Evolutionary conservation across 1,140 invertebrate genomes (phyloP).

Genomic region (Drosophila takahashii): DNA sequence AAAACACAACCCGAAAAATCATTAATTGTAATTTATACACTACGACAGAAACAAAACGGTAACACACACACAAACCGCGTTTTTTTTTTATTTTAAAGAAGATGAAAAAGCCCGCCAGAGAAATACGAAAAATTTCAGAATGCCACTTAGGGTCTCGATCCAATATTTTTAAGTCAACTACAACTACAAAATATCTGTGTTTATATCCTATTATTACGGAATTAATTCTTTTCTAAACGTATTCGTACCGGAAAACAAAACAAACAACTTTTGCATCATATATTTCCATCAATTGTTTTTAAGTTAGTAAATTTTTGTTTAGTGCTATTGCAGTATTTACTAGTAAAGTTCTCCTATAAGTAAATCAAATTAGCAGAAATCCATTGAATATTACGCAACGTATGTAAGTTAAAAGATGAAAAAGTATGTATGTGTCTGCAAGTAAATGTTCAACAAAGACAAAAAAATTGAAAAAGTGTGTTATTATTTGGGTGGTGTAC

Average conservation of each 20-base stretch:
- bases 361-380: slow-evolving; percentile 51
- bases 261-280: slow-evolving; percentile 60
- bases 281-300: slow-evolving; percentile 68
- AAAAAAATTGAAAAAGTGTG: background rate
- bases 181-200: slow-evolving; percentile 32
- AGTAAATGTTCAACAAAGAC: slow-evolving; percentile 41
- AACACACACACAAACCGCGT: slow-evolving; percentile 9
- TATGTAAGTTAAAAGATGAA: slow-evolving; percentile 5
- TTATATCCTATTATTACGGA: slow-evolving; percentile 30
- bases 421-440: slow-evolving; percentile 21
- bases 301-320: slow-evolving; percentile 73
- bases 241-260: slow-evolving; percentile 19
- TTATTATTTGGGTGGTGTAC: slow-evolving; percentile 1
- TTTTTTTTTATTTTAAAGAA: background rate
- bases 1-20: slow-evolving; percentile 54
- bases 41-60: slow-evolving; percentile 16
- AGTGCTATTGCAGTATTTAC: slow-evolving; percentile 79
- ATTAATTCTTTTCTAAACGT: slow-evolving; percentile 23
- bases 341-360: slow-evolving; percentile 60
- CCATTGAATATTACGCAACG: slow-evolving; percentile 38
- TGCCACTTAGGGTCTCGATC: slow-evolving; percentile 37
- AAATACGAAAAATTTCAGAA: slow-evolving; percentile 5
- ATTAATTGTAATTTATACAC: slow-evolving; percentile 39
- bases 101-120: background rate
- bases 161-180: slow-evolving; percentile 42